These are phyloP conservation scores for Chaetodon trifascialis DNA, from an alignment of 2,113 vertebrate species.

Conservation along the genomic window DNA sequence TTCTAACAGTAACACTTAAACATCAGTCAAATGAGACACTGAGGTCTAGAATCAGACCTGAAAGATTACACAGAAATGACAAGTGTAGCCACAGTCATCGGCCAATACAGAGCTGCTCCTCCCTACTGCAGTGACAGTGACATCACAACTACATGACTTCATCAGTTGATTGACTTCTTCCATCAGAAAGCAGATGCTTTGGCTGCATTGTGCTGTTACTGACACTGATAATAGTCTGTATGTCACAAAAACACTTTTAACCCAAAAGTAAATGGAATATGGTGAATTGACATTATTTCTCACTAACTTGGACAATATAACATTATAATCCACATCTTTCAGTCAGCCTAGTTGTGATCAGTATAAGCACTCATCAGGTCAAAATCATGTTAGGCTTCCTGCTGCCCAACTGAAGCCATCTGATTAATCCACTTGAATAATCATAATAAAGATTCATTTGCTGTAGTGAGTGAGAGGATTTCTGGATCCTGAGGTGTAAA, in stretches of 20 bases:
- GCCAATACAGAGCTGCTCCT: background rate
- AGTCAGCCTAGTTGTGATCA: constrained; percentile 10
- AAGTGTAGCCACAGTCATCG: background rate
- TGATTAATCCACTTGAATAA: background rate
- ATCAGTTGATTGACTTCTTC: background rate
- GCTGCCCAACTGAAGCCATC: background rate
- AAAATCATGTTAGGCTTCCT: background rate
- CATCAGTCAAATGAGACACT: background rate
- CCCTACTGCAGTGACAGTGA: background rate
- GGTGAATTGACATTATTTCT: background rate
- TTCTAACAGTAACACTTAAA: background rate
- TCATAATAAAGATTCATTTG: background rate
- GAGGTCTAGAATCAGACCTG: background rate
- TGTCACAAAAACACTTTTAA: background rate
- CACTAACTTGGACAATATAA: background rate
- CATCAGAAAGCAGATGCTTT: background rate
- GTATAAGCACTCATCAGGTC: background rate
- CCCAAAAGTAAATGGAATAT: background rate
- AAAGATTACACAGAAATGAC: background rate
- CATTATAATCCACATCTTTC: background rate
- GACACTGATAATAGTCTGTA: background rate
- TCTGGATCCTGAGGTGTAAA: constrained; percentile 19
- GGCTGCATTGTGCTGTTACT: background rate
- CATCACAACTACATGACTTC: background rate
- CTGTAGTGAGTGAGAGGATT: background rate